Evolutionary conservation across 2,113 vertebrate species (phyloP).

Genomic region (Phrynocephalus versicolor): DNA sequence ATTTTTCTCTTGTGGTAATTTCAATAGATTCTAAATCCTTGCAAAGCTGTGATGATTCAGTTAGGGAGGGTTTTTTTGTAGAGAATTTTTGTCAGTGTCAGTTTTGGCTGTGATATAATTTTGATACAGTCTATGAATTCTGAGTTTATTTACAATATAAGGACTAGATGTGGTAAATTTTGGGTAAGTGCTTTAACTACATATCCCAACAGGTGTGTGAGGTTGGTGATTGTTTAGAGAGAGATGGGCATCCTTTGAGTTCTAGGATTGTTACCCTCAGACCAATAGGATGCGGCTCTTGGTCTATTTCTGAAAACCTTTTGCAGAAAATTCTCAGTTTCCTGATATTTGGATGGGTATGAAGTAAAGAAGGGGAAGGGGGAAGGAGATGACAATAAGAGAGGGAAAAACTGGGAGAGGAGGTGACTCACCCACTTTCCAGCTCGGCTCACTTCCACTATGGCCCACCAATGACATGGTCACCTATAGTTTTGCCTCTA

Average conservation of each 20-base stretch:
- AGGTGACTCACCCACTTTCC: neutral
- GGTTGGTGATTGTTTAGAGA: neutral
- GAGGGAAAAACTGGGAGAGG: neutral
- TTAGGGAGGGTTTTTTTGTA: neutral
- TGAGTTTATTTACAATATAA: neutral
- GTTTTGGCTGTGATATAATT: neutral
- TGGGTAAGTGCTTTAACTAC: neutral
- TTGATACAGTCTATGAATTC: neutral
- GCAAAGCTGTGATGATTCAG: neutral
- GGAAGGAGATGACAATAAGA: too few relatives aligned
- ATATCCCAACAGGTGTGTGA: neutral
- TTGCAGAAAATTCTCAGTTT: neutral
- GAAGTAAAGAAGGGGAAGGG: neutral
- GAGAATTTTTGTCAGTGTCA: neutral
- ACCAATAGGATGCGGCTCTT: neutral
- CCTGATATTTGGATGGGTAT: neutral
- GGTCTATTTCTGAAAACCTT: neutral
- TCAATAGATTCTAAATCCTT: neutral
- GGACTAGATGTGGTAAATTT: neutral
- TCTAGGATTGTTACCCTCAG: neutral
- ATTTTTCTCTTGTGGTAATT: neutral
- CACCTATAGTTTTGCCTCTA: neutral
- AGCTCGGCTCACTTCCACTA: neutral
- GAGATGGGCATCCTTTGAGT: neutral
- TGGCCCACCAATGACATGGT: neutral